These are phyloP conservation scores for Paramormyrops kingsleyae DNA, from an alignment of 2,113 vertebrate species.

Conservation along the genomic window DNA sequence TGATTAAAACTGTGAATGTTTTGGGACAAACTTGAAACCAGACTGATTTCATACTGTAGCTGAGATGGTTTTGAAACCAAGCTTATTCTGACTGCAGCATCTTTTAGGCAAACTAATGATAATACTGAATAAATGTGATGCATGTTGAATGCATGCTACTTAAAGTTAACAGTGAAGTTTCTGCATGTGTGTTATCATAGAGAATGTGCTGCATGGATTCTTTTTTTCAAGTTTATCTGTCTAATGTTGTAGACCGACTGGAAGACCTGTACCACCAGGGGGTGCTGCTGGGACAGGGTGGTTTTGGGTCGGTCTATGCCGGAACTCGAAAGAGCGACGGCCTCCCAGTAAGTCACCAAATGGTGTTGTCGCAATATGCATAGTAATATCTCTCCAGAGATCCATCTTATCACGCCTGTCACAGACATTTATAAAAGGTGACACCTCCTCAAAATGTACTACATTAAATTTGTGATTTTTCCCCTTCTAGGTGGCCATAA, in stretches of 20 bases:
- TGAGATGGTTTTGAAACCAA: neutral
- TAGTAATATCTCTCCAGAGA: neutral
- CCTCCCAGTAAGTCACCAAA: slow-evolving; percentile 37
- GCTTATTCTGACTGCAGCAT: no score
- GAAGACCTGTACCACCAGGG: slow-evolving; percentile 41
- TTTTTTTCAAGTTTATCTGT: neutral
- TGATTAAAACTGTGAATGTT: no score
- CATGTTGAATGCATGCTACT: neutral
- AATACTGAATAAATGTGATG: neutral
- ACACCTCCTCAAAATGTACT: neutral
- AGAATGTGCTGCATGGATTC: neutral
- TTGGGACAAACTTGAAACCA: neutral
- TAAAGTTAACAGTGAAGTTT: neutral
- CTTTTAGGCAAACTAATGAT: neutral
- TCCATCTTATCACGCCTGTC: neutral
- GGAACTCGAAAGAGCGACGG: slow-evolving; percentile 42
- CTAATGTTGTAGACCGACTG: slow-evolving; percentile 8
- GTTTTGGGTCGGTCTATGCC: slow-evolving; percentile 47
- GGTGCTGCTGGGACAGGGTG: slow-evolving; percentile 41
- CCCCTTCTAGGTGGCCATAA: slow-evolving; percentile 45
- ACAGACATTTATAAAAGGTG: neutral
- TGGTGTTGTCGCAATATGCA: no score
- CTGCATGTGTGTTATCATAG: neutral
- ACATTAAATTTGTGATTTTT: neutral
- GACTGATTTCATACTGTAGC: neutral